Percentiles rank a stretch among this genome's conserved stretches.
These are phyloP conservation scores for Polypterus bichir DNA, from an alignment of 2,113 vertebrate genomes.

Conservation along the genomic window DNA sequence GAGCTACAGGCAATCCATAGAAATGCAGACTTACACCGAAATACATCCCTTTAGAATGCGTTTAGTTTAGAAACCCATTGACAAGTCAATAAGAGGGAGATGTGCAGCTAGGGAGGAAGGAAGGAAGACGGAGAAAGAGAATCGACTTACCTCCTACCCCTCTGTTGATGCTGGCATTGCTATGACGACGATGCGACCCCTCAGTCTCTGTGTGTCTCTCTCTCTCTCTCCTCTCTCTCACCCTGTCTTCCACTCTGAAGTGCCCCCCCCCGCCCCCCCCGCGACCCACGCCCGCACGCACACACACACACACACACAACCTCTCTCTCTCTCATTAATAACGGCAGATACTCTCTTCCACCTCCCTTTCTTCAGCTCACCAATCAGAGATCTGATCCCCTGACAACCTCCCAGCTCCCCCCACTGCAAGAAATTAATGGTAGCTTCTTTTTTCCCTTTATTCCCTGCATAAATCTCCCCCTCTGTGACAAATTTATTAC, in stretches of 20 bases:
- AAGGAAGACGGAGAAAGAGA: neutral
- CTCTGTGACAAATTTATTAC: neutral
- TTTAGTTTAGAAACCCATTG: neutral
- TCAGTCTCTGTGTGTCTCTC: neutral
- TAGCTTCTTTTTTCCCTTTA: neutral
- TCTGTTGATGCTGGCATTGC: neutral
- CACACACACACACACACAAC: neutral
- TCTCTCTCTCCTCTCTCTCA: neutral
- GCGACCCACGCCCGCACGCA: too few relatives aligned
- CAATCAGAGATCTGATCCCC: constrained; percentile 1
- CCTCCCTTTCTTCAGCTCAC: neutral
- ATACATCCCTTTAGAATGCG: neutral
- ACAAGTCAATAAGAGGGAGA: neutral
- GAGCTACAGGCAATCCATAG: neutral
- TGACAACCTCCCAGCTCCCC: neutral
- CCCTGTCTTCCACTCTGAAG: constrained; percentile 4
- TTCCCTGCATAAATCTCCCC: neutral
- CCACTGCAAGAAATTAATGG: neutral
- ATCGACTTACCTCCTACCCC: neutral
- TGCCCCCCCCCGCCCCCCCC: constrained; percentile 7
- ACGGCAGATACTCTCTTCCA: neutral
- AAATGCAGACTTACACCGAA: neutral
- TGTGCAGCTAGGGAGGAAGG: too few relatives aligned
- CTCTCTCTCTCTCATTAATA: constrained; percentile 14
- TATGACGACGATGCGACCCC: neutral